Base-by-base conservation (phyloP, 2,113 vertebrate genomes). In the Apteryx owenii region DNA sequence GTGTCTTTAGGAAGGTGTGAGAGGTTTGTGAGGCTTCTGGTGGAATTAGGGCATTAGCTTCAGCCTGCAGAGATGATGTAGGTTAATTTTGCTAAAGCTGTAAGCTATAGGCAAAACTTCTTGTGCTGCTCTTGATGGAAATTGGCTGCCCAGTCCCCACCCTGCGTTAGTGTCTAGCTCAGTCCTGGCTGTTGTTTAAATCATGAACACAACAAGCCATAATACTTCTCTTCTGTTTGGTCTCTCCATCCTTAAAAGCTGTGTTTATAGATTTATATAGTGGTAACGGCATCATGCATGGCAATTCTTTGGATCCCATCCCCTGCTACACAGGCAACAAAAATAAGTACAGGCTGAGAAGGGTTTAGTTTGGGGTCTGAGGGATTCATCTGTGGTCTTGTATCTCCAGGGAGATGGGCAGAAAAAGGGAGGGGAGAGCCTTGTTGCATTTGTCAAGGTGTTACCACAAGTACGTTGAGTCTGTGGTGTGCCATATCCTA, bases 401-500 rank as follows among this genome's bases (percentile, higher is more conserved):
- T 84, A 54, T 29, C 21, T 28, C 25, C 11, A 69, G 73, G 51
- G 10, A 73, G 38, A 58, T 60, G 42, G 17, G 4, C 53, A 86
- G 53, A 61, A 54, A 76, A 88, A 56, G 23, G 9, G 38, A 58
- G 10, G 16, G 29, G 33, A 53, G 44, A 44, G 8, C 11, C 2
- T 75, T 33, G 4, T 46, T 12, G 2, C 2, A 1, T 46, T 87
- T 69, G 15, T 86, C 44, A 66, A 20, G 50, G 28, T 84, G 70
- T 42, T 77, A 31, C 21, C 22, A 12, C 0, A 4, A 53, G 31
- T 33, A 26, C 28, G 69, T 77, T 81, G 26, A 8, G 18, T 82
- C 6, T 10, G 6, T 76, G 72, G 17, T 29, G 11, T 62, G 38
- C 28, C 2, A 1, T 33, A 7, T 20, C 0, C 0, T 53, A 60